Base-by-base conservation (phyloP, 35 echinoderm and acorn worm species). In the Patiria miniata region DNA sequence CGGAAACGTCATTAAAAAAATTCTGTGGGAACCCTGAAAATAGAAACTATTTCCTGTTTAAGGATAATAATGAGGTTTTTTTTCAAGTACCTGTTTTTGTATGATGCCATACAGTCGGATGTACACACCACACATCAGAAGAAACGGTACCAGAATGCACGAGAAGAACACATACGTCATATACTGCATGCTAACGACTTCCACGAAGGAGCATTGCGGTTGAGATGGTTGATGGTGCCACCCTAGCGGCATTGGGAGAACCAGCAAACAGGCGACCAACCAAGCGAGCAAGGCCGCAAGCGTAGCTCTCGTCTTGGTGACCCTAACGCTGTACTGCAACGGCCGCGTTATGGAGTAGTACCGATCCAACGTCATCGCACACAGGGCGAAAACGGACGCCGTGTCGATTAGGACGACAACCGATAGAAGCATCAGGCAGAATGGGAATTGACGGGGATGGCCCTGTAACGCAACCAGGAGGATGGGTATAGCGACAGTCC, bases 121-220 rank as follows among this genome's bases (percentile, higher is more conserved):
- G 86, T 93, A 93, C 91, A 89, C 88, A 51, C 77, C 22, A 81
- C 91, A 93, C 91, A 93, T 93, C 19, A 87, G 60, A 61, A 93
- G 15, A 39, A 93, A 93, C 1, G 87, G 85, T 9, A 86, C 60
- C 34, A 93, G 39, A 52, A 93, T 89, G 36, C 86, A 80, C 1
- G 54, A 58, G 18, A 89, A 79, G 52, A 89, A 93, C 34, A 93
- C 40, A 34, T 79, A 76, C 12, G 91, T 52, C 51, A 89, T 51
- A 80, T 83, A 93, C 36, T 88, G 54, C 80, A 89, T 83, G 22
- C 91, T 93, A 30, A 89, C 91, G 38, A 93, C 83, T 40, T 80
- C 68, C 0, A 81, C 51, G 40, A 93, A 82, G 23, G 21, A 78
- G 61, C 91, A 93, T 8, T 47, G 40, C 0, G 52, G 83, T 51